phyloP scores from a whole-genome alignment of 2,888 invertebrate genomes.

The Norana najaformis region DNA sequence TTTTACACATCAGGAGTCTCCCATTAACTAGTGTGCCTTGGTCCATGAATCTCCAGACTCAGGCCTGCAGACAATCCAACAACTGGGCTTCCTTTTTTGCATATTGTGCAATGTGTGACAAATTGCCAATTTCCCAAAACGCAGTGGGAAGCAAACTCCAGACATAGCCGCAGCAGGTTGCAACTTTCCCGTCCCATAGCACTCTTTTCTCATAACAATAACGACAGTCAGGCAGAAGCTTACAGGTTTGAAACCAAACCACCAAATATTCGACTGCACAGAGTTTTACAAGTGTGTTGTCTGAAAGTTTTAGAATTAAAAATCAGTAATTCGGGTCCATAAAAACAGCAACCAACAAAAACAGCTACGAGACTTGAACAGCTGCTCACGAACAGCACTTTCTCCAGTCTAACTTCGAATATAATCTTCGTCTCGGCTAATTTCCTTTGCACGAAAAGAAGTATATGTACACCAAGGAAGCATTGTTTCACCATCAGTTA shows the following conservation, averaged over 20 bases:
- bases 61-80: not conserved
- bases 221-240: not conserved
- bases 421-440: conserved; percentile 13
- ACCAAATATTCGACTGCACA: not conserved
- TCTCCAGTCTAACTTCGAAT: not conserved
- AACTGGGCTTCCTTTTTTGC: too few species aligned
- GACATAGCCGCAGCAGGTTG: not conserved
- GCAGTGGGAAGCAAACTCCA: not conserved
- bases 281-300: not conserved
- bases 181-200: not conserved
- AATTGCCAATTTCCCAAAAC: not conserved
- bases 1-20: not conserved
- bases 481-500: conserved; percentile 13
- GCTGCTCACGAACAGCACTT: not conserved
- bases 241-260: not conserved
- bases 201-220: not conserved
- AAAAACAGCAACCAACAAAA: not conserved
- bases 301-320: not conserved
- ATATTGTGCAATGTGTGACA: not conserved
- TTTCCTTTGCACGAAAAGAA: not conserved
- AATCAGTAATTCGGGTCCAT: not conserved
- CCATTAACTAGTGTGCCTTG: too few species aligned
- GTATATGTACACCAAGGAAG: not conserved
- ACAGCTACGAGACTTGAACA: not conserved
- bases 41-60: not conserved